Base-by-base conservation (phyloP, 2,888 invertebrate genomes). In the Heliconius erato region DNA sequence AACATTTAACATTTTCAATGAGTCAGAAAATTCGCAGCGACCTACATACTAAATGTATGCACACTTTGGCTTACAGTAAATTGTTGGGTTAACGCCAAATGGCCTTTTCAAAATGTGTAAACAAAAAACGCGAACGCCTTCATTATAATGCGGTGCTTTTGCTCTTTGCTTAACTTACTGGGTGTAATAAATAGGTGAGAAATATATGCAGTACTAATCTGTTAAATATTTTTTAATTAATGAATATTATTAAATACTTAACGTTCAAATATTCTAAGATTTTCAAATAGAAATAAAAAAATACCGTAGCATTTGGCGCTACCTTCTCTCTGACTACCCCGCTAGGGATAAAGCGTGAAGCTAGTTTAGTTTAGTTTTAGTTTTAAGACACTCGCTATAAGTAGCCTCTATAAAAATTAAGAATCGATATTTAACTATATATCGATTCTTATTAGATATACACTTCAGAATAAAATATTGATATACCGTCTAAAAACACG, bases 61-160 rank as follows among this genome's bases (percentile, higher is more conserved):
- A 79, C 69, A 80, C 79, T 82, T 82, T 82, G 84, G 84, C 82
- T 78, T 82, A 80, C 82, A 84, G 74, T 82, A 80, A 82, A 82
- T 71, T 63, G 76, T 82, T 82, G 82, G 81, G 77, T 77, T 59
- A 72, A 68, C n/a, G 84, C 84, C 84, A 82, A 84, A 79, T 74
- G 80, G 84, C 80, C 79, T 76, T 76, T 79, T 77, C 26, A 82
- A 82, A 79, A 82, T 72, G 72, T 77, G 14, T 79, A 54, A 82
- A 78, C 54, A 81, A 32, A 32, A 77, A 78, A 74, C 74, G 72
- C 79, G 44, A 79, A 69, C 80, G 79, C 71, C 71, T 76, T 80
- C 68, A 81, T 67, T 79, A 79, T 84, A 82, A 84, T 76, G 78
- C 35, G 59, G 72, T 71, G 28, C 65, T 79, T 68, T 68, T 16